Percentiles rank a stretch among this genome's conserved stretches.
phyloP scores from a whole-genome alignment of 1,140 invertebrate genomes.

The honey bee (Apis mellifera) region DNA sequence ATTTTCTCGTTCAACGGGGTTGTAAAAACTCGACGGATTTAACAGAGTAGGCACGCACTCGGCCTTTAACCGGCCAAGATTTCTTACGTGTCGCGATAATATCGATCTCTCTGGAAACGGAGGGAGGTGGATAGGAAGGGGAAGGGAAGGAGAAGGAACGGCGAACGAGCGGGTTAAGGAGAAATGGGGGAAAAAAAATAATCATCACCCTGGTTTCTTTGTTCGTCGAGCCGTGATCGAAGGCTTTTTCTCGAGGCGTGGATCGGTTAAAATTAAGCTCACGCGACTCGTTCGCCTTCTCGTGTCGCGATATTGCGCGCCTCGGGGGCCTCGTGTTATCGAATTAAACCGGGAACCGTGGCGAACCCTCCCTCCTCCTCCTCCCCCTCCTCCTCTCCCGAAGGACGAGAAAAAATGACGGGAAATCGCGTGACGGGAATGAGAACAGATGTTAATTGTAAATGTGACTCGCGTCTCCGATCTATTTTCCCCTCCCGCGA shows the following conservation, averaged over 20 bases:
- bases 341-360: constrained; percentile 54
- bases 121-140: neutral
- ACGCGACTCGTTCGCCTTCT: constrained; percentile 40
- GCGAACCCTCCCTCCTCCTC: neutral
- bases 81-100: constrained; percentile 17
- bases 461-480: constrained; percentile 28
- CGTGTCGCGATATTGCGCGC: constrained; percentile 52
- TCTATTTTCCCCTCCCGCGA: constrained; percentile 2
- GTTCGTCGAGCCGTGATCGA: constrained; percentile 6
- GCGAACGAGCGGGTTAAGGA: constrained; percentile 25
- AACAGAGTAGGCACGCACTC: neutral
- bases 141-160: constrained; percentile 5
- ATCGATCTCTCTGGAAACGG: neutral
- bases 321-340: constrained; percentile 50
- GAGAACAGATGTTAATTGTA: constrained; percentile 48
- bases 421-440: constrained; percentile 49
- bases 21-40: constrained; percentile 27
- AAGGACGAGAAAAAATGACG: constrained; percentile 29
- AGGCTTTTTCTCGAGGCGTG: neutral
- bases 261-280: constrained; percentile 57
- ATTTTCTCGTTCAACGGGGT: neutral
- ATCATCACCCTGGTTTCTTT: constrained; percentile 52
- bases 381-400: neutral
- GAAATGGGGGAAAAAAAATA: constrained; percentile 57
- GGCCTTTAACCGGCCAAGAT: neutral